These are phyloP conservation scores for Leguminivora glycinivorella DNA, from an alignment of 1,140 invertebrate genomes.

Conservation along the genomic window DNA sequence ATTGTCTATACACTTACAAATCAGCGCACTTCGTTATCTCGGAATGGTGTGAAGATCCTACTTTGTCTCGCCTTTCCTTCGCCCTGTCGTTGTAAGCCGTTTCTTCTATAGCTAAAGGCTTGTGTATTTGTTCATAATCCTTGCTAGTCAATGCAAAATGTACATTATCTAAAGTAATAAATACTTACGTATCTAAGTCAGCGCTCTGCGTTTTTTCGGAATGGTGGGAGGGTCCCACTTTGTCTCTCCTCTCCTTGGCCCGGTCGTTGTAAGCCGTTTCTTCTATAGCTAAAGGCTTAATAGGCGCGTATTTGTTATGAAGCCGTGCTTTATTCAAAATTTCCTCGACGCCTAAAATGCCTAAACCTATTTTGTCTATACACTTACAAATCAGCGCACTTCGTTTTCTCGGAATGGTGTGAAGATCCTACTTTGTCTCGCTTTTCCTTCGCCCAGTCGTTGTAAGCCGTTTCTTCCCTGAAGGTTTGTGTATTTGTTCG, in stretches of 20 bases:
- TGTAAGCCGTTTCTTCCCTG: slow-evolving; percentile 80
- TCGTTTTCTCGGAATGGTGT: slow-evolving; percentile 89
- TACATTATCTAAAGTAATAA: not conserved
- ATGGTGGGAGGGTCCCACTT: slow-evolving; percentile 83
- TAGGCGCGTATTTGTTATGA: no score
- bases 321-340: no score
- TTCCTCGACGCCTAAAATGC: no score
- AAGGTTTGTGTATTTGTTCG: slow-evolving; percentile 88
- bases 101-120: slow-evolving; percentile 77
- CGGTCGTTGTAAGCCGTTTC: slow-evolving; percentile 86
- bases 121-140: slow-evolving; percentile 90
- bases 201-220: no score
- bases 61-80: slow-evolving; percentile 83
- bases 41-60: slow-evolving; percentile 90
- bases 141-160: slow-evolving; percentile 81
- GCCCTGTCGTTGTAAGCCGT: slow-evolving; percentile 89
- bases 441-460: slow-evolving; percentile 88
- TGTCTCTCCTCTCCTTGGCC: slow-evolving; percentile 85
- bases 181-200: no score
- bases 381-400: slow-evolving; percentile 89
- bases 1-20: no score
- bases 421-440: slow-evolving; percentile 89
- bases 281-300: slow-evolving; percentile 76
- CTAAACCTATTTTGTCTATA: no score
- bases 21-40: slow-evolving; percentile 89